Percentiles rank a stretch among this genome's conserved stretches.
Evolutionary conservation across 1,140 invertebrate genomes (phyloP).

Genomic region (Episyrphus balteatus): DNA sequence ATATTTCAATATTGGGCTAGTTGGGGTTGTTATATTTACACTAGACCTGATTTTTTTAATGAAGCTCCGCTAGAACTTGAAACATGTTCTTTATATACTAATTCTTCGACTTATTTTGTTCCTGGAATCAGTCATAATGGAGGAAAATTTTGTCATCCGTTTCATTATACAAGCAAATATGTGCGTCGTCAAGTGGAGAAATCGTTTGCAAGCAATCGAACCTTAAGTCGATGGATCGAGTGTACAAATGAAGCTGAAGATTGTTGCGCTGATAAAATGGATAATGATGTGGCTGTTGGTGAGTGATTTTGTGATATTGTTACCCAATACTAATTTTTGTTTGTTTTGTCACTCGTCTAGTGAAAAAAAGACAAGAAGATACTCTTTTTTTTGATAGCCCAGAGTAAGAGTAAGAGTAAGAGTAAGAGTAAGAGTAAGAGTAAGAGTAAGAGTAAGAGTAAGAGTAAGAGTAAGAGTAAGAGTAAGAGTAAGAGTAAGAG

Average conservation of each 20-base stretch:
- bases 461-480: too few relatives aligned
- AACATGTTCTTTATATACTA: not conserved
- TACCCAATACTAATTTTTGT: not conserved
- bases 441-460: too few relatives aligned
- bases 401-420: too few relatives aligned
- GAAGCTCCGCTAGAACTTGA: too few relatives aligned
- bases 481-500: too few relatives aligned
- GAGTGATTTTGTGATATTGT: not conserved
- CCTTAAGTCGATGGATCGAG: conserved; percentile 13
- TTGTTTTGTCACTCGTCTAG: not conserved
- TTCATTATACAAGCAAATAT: not conserved
- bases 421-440: too few relatives aligned
- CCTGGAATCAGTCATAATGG: not conserved
- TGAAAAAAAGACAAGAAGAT: too few relatives aligned
- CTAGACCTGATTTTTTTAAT: not conserved
- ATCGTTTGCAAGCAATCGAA: not conserved
- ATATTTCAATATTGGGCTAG: not conserved
- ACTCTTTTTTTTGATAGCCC: too few relatives aligned
- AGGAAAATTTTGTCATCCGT: not conserved
- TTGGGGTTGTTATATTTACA: conserved; percentile 1
- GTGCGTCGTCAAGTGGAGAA: not conserved
- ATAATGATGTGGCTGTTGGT: not conserved
- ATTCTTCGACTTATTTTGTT: not conserved
- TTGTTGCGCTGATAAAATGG: conserved; percentile 13
- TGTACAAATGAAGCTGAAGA: conserved; percentile 11